Base-by-base conservation (phyloP, 1,140 invertebrate genomes). In the Acromyrmex charruanus region DNA sequence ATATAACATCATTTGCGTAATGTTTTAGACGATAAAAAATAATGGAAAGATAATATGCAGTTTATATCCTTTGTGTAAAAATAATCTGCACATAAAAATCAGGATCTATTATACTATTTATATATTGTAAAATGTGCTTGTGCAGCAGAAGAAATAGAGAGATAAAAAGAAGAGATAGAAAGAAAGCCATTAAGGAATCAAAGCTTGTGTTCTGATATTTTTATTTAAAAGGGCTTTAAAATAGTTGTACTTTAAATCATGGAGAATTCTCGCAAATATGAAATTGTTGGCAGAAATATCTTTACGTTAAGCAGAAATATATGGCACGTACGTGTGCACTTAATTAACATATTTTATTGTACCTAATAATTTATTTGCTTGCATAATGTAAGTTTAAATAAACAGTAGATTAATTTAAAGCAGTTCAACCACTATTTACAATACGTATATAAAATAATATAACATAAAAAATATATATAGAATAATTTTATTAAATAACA, bases 321-420 rank as follows among this genome's bases (percentile, higher is more conserved):
- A 55, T 28, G 21, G 7, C 9, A 28, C 14, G 14, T 10, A 68
- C 35, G 65, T 39, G 35, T 61, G 35, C 1, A 77, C n/a, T 77
- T 61, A 75, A 75, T 75, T 58, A 44, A 61, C 16, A 77, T 77
- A 18, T 77, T 28, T 61, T 77, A 44, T 77, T 39, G n/a, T 0
- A 44, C 12, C 58, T 77, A 77, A 61, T 77, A 77, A 77, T 77
- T 61, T 25, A 61, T 44, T 25, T n/a, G 51, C 16, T 28, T 61
- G 21, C 14, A 77, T 44, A 59, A 59, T 58, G n/a, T 66, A 16
- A 39, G 18, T 55, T 58, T 58, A 5, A 39, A 59, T 44, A 4
- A 44, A 77, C 7, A 77, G 6, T 21, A 12, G 21, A 55, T 44
- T 59, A 63, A 16, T 49, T 77, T n/a, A 49, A 77, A 63, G 9